phyloP scores from a whole-genome alignment of 1,140 invertebrate genomes.

The Yoshiicerus persimilis region DNA sequence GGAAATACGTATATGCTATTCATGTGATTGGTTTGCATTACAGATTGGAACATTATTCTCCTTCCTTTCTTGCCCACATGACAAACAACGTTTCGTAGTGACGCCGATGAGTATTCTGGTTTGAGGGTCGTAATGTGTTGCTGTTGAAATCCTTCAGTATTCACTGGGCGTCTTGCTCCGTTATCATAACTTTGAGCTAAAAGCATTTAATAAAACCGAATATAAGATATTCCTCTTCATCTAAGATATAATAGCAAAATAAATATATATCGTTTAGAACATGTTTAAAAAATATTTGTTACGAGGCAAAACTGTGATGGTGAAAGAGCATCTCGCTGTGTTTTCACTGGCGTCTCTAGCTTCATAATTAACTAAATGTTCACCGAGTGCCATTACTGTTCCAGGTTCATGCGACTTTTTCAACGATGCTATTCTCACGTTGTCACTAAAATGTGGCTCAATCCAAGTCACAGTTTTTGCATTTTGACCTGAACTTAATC shows the following conservation, averaged over 20 bases:
- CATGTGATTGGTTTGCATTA: background rate
- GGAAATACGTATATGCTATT: background rate
- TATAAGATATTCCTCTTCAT: background rate
- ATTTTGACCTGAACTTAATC: conserved; percentile 59
- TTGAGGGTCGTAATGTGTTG: background rate
- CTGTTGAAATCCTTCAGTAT: conserved; percentile 20
- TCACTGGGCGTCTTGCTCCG: conserved; percentile 33
- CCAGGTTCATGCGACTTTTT: conserved; percentile 49
- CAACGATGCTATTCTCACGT: conserved; percentile 54
- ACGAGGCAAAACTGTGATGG: conserved; percentile 43
- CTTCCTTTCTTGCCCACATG: conserved; percentile 48
- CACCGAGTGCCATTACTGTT: conserved; percentile 37
- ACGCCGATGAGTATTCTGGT: conserved; percentile 38
- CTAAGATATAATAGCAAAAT: background rate
- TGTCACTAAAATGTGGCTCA: conserved; percentile 68
- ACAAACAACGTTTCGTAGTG: conserved; percentile 46
- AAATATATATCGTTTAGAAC: background rate
- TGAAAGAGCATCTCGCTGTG: conserved; percentile 47
- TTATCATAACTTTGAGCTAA: background rate
- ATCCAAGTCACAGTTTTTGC: conserved; percentile 65
- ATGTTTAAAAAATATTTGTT: background rate
- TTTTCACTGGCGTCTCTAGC: conserved; percentile 43
- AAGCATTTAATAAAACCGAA: no score
- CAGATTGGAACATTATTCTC: conserved; percentile 46
- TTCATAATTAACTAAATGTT: conserved; percentile 49